Evolutionary conservation across 2,113 vertebrate species (phyloP).

Genomic region (Zingel zingel): DNA sequence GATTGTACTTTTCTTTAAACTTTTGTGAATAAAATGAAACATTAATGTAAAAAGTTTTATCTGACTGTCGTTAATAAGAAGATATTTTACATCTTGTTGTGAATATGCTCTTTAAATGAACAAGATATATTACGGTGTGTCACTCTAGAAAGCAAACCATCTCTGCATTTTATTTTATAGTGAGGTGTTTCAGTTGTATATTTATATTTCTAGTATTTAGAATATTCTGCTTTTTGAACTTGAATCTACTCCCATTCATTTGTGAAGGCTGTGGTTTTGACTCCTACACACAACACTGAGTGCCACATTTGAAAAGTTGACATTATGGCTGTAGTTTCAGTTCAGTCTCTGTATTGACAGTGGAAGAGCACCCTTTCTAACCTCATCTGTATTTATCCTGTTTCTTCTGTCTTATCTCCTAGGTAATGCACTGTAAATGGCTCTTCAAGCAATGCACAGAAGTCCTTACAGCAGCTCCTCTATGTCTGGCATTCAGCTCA

Average conservation of each 20-base stretch:
- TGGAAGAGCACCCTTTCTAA: conserved; percentile 10
- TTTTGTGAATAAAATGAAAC: too few species aligned
- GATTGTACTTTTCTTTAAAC: too few species aligned
- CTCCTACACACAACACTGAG: conserved; percentile 67
- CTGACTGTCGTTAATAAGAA: too few species aligned
- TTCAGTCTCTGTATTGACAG: conserved; percentile 31
- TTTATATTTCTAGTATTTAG: not conserved
- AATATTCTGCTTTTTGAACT: conserved; percentile 27
- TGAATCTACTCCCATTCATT: conserved; percentile 49
- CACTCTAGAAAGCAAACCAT: conserved; percentile 12
- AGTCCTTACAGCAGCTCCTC: conserved; percentile 42
- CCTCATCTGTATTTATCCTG: conserved; percentile 19
- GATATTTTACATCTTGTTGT: too few species aligned
- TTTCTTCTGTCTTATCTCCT: conserved; percentile 41
- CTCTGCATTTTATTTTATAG: conserved; percentile 11
- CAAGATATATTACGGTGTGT: not conserved
- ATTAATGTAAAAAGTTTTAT: too few species aligned
- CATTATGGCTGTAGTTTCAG: conserved; percentile 65
- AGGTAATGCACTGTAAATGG: conserved; percentile 74
- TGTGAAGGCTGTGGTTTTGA: conserved; percentile 68
- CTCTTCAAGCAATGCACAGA: conserved; percentile 53
- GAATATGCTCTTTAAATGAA: not conserved
- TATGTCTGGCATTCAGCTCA: conserved; percentile 34
- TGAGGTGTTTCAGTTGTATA: conserved; percentile 43
- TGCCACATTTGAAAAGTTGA: conserved; percentile 34